Percentiles rank a stretch among this genome's conserved stretches.
These are phyloP conservation scores for Prionailurus viverrinus DNA, from an alignment of 2,113 vertebrate species.

Conservation along the genomic window DNA sequence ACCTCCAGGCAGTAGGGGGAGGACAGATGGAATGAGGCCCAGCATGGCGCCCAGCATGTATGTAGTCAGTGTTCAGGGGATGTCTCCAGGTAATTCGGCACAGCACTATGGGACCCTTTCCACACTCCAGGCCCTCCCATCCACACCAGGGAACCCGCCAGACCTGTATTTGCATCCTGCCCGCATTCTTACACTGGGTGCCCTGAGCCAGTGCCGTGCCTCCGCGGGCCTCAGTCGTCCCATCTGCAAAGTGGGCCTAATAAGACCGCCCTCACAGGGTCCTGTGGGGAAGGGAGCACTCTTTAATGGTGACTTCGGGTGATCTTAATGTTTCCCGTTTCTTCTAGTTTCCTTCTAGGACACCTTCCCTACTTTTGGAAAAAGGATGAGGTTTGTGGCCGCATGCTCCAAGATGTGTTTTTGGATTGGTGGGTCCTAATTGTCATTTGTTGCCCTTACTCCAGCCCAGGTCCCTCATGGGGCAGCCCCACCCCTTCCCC, in stretches of 20 bases:
- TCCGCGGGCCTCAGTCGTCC: neutral
- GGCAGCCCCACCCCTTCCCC: neutral
- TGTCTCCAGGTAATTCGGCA: neutral
- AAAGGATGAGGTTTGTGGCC: conserved; percentile 77
- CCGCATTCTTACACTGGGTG: neutral
- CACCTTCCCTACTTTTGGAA: conserved; percentile 86
- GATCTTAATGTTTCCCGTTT: conserved; percentile 15
- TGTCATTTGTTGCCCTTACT: neutral
- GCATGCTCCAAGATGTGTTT: conserved; percentile 81
- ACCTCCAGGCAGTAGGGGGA: neutral
- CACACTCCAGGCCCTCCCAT: accelerated
- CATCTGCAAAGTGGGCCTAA: neutral
- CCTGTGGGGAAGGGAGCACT: neutral
- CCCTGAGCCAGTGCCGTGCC: neutral
- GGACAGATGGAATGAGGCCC: neutral
- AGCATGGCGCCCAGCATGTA: accelerated
- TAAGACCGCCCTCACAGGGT: accelerated
- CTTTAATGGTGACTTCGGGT: accelerated
- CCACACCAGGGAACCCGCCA: neutral
- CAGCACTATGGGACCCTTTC: accelerated
- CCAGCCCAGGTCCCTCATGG: neutral
- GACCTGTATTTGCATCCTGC: neutral
- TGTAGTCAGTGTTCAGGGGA: accelerated
- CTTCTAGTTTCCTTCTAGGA: conserved; percentile 88
- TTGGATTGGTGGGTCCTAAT: conserved; percentile 86